Conservation (phyloP, 2,797 vertebrate genomes). For the Choloepus didactylus region DNA sequence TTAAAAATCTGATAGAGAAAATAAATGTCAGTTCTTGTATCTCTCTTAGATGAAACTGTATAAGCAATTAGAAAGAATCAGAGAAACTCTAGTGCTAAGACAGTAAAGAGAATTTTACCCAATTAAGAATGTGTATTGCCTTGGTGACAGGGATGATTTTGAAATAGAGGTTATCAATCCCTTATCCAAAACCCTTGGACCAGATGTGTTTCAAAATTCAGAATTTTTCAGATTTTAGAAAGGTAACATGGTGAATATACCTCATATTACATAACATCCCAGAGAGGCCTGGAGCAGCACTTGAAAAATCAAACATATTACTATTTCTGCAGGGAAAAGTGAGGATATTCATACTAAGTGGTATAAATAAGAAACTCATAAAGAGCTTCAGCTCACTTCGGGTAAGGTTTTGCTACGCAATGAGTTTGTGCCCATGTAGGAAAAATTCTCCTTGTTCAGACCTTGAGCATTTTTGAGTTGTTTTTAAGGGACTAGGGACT, state of each 20-base stretch:
- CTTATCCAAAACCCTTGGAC: neutral
- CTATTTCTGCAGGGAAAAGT: neutral
- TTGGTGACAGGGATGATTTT: neutral
- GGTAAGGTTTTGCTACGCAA: neutral
- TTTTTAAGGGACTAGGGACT: neutral
- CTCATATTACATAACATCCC: neutral
- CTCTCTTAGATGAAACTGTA: conserved; percentile 59
- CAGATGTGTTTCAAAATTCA: conserved; percentile 27
- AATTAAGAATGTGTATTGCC: neutral
- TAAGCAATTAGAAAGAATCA: neutral
- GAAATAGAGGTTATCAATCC: neutral
- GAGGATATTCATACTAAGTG: neutral
- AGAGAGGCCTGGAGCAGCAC: neutral
- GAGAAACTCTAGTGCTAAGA: neutral
- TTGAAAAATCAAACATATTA: neutral
- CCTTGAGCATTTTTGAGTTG: neutral
- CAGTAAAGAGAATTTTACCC: neutral
- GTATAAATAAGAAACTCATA: neutral
- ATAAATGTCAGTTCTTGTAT: conserved; percentile 59
- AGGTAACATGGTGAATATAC: neutral
- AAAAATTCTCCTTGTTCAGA: neutral
- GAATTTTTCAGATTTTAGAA: neutral
- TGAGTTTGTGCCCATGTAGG: neutral
- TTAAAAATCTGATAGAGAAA: conserved; percentile 69
- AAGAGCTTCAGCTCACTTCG: neutral